A percentile compares a stretch with the other conserved stretches of the same genome.
Evolutionary conservation across 1,140 invertebrate species (phyloP).

Genomic region (fruit fly (Drosophila melanogaster)): DNA sequence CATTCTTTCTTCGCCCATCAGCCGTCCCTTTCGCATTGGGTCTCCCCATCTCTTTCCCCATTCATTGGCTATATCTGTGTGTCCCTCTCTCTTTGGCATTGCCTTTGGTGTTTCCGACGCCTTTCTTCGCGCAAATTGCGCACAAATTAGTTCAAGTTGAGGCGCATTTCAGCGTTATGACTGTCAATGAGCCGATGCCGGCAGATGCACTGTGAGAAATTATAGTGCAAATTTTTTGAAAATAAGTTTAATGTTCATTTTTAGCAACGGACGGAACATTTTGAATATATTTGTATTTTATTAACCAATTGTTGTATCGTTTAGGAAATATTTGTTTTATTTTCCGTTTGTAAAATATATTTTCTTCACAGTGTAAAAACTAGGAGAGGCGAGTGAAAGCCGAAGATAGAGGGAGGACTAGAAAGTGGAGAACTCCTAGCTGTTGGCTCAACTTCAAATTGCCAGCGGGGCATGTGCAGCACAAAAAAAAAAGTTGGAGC

Average conservation of each 20-base stretch:
- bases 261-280: too few species aligned
- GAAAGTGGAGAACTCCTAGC: conserved; percentile 13
- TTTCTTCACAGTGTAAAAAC: conserved; percentile 3
- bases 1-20: conserved; percentile 25
- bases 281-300: too few species aligned
- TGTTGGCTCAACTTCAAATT: conserved; percentile 48
- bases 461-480: conserved; percentile 53
- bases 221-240: fast-evolving
- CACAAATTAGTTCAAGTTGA: conserved; percentile 80
- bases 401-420: background rate
- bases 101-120: conserved; percentile 41
- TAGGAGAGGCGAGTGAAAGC: background rate
- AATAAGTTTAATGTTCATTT: too few species aligned
- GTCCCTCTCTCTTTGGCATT: conserved; percentile 17
- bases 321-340: too few species aligned
- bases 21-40: conserved; percentile 6
- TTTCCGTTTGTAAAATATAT: too few species aligned
- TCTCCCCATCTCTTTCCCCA: conserved; percentile 17
- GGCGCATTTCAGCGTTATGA: conserved; percentile 77
- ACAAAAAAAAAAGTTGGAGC: conserved; percentile 29
- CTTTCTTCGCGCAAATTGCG: conserved; percentile 71
- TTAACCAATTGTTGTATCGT: too few species aligned
- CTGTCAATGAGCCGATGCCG: conserved; percentile 74
- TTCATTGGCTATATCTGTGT: conserved; percentile 38
- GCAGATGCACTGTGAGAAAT: conserved; percentile 17